Evolutionary conservation across 37 sponge, comb jelly and placozoan species (phyloP).

Genomic region (Geodia barretti): DNA sequence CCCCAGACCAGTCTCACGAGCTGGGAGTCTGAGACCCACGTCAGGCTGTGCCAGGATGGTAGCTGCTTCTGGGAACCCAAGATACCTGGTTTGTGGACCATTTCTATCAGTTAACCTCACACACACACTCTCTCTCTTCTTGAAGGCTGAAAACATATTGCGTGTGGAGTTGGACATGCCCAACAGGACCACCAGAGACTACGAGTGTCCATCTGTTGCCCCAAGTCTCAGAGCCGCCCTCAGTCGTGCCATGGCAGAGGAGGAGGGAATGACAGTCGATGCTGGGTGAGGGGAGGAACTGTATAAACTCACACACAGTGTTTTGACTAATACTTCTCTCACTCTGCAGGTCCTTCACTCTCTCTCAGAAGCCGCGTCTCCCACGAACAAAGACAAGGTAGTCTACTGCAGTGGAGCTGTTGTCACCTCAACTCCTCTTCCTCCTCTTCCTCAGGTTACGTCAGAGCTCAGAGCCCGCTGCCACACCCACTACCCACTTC

Average conservation of each 20-base stretch:
- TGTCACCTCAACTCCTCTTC: neutral
- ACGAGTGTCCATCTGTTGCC: conserved; percentile 82
- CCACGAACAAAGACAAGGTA: neutral
- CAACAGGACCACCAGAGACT: conserved; percentile 90
- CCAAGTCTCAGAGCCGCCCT: conserved; percentile 86
- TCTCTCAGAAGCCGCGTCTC: neutral
- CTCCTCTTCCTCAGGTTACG: neutral
- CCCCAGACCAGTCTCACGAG: conserved; percentile 61
- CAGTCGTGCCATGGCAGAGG: conserved; percentile 83
- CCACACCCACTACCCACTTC: conserved; percentile 22
- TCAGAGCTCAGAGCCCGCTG: neutral
- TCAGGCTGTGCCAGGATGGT: conserved; percentile 66
- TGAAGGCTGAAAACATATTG: conserved; percentile 80
- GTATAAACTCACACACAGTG: neutral
- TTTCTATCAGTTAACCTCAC: no score
- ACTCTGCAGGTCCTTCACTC: neutral
- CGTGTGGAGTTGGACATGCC: conserved; percentile 93
- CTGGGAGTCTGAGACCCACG: conserved; percentile 55
- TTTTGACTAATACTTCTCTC: neutral
- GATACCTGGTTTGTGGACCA: conserved; percentile 61
- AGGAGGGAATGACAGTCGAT: conserved; percentile 88
- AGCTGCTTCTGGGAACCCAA: conserved; percentile 69
- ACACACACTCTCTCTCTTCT: no score
- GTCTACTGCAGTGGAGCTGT: neutral
- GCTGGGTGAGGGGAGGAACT: conserved; percentile 48